Conservation (phyloP, 1,140 invertebrate genomes). For the Prorops nasuta region DNA sequence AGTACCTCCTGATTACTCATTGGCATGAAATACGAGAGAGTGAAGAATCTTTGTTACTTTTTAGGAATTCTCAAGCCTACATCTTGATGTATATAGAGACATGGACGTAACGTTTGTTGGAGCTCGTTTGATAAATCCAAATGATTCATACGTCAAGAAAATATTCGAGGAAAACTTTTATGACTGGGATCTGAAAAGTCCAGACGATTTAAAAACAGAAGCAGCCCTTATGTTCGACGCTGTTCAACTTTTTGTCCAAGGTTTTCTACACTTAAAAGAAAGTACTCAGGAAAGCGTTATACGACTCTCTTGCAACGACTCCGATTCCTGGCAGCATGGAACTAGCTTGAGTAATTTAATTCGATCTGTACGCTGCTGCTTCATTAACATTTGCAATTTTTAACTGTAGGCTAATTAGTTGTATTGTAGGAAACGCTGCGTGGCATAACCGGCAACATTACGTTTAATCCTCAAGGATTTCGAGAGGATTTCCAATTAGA, state of each 20-base stretch:
- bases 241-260: conserved; percentile 87
- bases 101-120: conserved; percentile 85
- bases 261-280: conserved; percentile 82
- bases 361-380: conserved; percentile 66
- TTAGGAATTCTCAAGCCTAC: too few relatives aligned
- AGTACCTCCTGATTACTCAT: too few relatives aligned
- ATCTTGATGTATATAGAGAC: too few relatives aligned
- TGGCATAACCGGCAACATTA: conserved; percentile 76
- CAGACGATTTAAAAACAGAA: conserved; percentile 69
- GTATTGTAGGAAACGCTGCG: conserved; percentile 17
- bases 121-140: conserved; percentile 69
- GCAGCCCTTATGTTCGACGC: conserved; percentile 92
- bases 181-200: conserved; percentile 29
- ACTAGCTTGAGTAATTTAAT: conserved; percentile 81
- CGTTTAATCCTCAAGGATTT: conserved; percentile 79
- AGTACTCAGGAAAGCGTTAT: conserved; percentile 78
- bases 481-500: conserved; percentile 77
- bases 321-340: conserved; percentile 74
- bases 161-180: conserved; percentile 40
- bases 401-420: background rate
- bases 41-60: too few relatives aligned
- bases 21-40: too few relatives aligned
- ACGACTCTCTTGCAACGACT: conserved; percentile 73
- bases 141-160: conserved; percentile 58
- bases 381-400: background rate